Percentiles rank a stretch among this genome's conserved stretches.
phyloP scores from a whole-genome alignment of 2,888 invertebrate genomes.

The Orthosia incerta region DNA sequence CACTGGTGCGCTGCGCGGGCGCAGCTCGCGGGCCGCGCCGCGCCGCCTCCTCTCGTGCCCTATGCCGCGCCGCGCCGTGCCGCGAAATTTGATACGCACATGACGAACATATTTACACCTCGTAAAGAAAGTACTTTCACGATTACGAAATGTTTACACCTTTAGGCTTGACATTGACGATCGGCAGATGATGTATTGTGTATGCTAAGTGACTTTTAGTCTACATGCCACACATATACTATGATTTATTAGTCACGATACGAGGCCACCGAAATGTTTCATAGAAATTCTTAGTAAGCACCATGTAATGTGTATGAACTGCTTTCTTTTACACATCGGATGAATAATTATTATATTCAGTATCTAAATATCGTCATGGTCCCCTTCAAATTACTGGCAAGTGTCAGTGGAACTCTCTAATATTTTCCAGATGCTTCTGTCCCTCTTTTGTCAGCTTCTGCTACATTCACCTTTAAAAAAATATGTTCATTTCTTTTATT shows the following conservation, averaged over 20 bases:
- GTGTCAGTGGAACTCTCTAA: background rate
- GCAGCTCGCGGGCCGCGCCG: constrained; percentile 55
- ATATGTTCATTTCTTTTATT: background rate
- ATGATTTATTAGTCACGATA: constrained; percentile 39
- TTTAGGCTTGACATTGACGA: constrained; percentile 56
- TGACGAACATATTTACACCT: constrained; percentile 55
- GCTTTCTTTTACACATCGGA: constrained; percentile 19
- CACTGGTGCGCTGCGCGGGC: constrained; percentile 82
- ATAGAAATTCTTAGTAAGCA: background rate
- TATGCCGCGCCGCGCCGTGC: constrained; percentile 51
- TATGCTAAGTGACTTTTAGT: constrained; percentile 45
- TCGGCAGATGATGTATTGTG: constrained; percentile 39
- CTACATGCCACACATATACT: constrained; percentile 6
- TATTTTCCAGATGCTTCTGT: background rate
- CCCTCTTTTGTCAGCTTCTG: constrained; percentile 4
- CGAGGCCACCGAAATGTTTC: constrained; percentile 15
- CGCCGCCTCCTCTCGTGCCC: constrained; percentile 66
- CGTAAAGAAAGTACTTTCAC: constrained; percentile 68
- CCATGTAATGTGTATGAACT: constrained; percentile 1
- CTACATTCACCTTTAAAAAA: constrained; percentile 11
- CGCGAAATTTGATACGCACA: constrained; percentile 61
- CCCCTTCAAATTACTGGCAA: background rate
- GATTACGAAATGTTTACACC: constrained; percentile 66
- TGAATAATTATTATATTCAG: constrained; percentile 3
- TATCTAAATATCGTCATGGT: constrained; percentile 24